Evolutionary conservation across 23 tunicate genomes (phyloP).

Genomic region (Trididemnum clinides): DNA sequence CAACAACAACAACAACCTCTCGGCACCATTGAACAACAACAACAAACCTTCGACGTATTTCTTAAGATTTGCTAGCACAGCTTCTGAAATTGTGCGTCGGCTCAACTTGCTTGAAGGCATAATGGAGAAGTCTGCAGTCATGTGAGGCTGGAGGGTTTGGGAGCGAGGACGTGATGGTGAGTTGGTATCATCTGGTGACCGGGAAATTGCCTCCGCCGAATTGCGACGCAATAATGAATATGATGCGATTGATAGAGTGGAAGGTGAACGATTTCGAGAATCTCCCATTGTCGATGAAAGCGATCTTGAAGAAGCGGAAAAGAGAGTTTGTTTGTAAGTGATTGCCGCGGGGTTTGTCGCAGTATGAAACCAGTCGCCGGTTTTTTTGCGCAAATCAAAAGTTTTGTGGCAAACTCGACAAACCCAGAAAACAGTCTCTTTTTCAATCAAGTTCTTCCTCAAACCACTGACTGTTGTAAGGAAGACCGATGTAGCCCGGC

Average conservation of each 20-base stretch:
- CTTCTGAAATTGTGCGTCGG: conserved; percentile 36
- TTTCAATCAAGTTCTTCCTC: not conserved
- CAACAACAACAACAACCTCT: too few species aligned
- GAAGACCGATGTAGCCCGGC: not conserved
- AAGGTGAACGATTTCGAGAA: not conserved
- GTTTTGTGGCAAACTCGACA: conserved; percentile 71
- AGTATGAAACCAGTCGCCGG: conserved; percentile 75
- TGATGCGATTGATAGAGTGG: not conserved
- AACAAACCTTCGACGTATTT: conserved; percentile 61
- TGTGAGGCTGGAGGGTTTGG: conserved; percentile 11
- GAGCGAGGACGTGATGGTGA: conserved; percentile 3
- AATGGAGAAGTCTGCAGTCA: not conserved
- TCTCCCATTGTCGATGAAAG: not conserved
- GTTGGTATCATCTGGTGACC: not conserved
- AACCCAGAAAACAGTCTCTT: conserved; percentile 39
- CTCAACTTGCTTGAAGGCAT: not conserved
- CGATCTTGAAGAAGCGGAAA: not conserved
- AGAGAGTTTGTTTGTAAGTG: conserved; percentile 12
- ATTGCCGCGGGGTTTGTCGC: conserved; percentile 31
- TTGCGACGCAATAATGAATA: not conserved
- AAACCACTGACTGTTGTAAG: not conserved
- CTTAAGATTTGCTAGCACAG: conserved; percentile 30
- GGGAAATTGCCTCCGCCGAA: not conserved
- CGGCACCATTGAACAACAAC: too few species aligned
- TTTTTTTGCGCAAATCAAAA: conserved; percentile 60